Evolutionary conservation across 1,140 invertebrate species (phyloP).

Genomic region (Drosophila eugracilis): DNA sequence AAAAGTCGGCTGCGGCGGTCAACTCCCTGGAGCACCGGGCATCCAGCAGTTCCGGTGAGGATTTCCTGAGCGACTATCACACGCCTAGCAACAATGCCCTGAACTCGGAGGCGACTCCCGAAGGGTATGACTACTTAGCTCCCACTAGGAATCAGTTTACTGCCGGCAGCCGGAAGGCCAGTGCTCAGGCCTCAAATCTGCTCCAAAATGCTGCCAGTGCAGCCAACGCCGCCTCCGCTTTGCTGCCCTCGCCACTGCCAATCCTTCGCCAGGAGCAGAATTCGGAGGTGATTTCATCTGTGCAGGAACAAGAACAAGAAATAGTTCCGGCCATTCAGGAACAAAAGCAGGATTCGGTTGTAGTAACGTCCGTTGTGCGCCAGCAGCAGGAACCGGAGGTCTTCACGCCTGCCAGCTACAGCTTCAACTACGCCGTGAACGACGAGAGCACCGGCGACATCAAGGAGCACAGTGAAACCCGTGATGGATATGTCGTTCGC

Average conservation of each 20-base stretch:
- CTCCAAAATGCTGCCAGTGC: conserved; percentile 41
- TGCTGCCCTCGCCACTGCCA: conserved; percentile 47
- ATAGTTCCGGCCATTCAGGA: neutral
- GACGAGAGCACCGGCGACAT: conserved; percentile 68
- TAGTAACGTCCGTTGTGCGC: conserved; percentile 11
- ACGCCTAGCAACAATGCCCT: conserved; percentile 45
- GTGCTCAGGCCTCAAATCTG: conserved; percentile 38
- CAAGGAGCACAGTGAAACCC: conserved; percentile 66
- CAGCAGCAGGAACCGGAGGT: conserved; percentile 42
- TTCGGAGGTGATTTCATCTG: neutral
- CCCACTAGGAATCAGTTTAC: conserved; percentile 28
- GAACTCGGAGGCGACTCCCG: conserved; percentile 62
- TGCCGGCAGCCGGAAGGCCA: conserved; percentile 32
- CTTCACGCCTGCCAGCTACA: conserved; percentile 64
- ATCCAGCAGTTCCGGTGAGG: conserved; percentile 50
- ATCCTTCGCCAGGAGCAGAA: conserved; percentile 2
- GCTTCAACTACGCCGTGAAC: conserved; percentile 62
- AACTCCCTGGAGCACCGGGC: conserved; percentile 41
- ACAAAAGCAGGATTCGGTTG: neutral
- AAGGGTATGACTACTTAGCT: conserved; percentile 57
- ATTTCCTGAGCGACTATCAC: conserved; percentile 62
- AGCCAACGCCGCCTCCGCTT: conserved; percentile 5
- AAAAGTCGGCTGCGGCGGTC: conserved; percentile 21
- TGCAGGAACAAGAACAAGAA: neutral
- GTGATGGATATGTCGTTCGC: conserved; percentile 63